Conservation (phyloP, 2,888 invertebrate genomes). For the Troides helena region DNA sequence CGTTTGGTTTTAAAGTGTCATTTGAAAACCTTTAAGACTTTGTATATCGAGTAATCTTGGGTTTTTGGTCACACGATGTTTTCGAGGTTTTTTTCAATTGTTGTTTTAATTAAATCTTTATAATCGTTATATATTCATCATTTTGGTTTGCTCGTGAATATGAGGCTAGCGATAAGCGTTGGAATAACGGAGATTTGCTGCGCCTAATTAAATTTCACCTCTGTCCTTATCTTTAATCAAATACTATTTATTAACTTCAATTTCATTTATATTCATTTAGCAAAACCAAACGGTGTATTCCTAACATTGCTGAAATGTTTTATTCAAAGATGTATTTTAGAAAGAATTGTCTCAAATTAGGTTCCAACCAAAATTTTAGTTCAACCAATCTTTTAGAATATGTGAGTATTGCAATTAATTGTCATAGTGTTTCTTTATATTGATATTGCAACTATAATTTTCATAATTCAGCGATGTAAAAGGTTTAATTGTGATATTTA, state of each 20-base stretch:
- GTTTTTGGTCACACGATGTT: too few relatives aligned
- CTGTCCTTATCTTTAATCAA: conserved; percentile 9
- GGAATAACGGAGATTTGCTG: conserved; percentile 8
- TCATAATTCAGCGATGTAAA: too few relatives aligned
- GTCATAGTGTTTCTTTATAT: background rate
- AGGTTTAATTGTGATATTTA: too few relatives aligned
- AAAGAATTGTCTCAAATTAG: background rate
- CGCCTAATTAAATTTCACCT: conserved; percentile 20
- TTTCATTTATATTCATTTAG: conserved; percentile 4
- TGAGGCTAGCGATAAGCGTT: conserved; percentile 8
- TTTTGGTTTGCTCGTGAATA: background rate
- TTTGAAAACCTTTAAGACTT: too few relatives aligned
- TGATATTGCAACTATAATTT: background rate
- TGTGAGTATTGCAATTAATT: conserved; percentile 8
- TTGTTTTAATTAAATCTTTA: background rate
- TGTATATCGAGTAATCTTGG: too few relatives aligned
- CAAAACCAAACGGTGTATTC: background rate
- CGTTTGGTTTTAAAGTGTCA: too few relatives aligned
- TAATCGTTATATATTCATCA: background rate
- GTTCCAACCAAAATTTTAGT: conserved; percentile 12
- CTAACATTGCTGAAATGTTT: background rate
- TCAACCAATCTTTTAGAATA: conserved; percentile 7
- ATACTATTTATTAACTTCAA: background rate
- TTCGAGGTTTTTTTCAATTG: background rate
- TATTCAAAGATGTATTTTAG: conserved; percentile 2